Evolutionary conservation across 1,140 invertebrate species (phyloP).

Genomic region (Phymastichus coffea): DNA sequence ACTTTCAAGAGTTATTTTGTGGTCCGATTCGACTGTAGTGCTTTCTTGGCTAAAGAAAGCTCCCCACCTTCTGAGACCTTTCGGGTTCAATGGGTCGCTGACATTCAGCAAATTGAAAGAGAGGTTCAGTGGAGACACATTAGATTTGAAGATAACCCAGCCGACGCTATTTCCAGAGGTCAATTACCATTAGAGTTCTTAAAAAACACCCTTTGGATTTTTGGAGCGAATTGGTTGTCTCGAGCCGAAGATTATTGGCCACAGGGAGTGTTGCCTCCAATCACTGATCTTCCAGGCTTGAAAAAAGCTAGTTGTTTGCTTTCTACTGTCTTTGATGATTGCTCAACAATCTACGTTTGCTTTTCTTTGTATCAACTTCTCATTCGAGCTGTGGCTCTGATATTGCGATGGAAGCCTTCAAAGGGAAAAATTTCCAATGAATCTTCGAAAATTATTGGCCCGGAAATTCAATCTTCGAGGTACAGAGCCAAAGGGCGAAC

Average conservation of each 20-base stretch:
- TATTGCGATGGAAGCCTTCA: neutral
- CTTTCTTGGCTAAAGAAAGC: neutral
- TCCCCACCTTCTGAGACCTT: neutral
- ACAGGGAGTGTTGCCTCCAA: no score
- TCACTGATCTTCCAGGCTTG: neutral
- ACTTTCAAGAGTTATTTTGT: neutral
- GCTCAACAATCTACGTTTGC: neutral
- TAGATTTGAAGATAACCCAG: neutral
- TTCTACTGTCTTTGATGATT: neutral
- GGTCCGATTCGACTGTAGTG: conserved; percentile 2
- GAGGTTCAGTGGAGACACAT: neutral
- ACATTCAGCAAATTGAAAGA: neutral
- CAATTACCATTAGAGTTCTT: neutral
- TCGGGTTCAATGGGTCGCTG: neutral
- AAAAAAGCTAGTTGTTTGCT: neutral
- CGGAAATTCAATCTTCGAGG: no score
- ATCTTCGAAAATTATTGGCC: no score
- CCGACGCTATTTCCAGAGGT: neutral
- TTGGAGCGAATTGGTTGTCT: neutral
- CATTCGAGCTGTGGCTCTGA: neutral
- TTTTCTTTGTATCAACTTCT: neutral
- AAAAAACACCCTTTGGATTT: neutral
- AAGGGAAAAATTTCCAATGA: no score
- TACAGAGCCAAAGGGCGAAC: no score
- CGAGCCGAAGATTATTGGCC: neutral